phyloP scores from a whole-genome alignment of 2,113 vertebrate species.

The Prolemur simus region DNA sequence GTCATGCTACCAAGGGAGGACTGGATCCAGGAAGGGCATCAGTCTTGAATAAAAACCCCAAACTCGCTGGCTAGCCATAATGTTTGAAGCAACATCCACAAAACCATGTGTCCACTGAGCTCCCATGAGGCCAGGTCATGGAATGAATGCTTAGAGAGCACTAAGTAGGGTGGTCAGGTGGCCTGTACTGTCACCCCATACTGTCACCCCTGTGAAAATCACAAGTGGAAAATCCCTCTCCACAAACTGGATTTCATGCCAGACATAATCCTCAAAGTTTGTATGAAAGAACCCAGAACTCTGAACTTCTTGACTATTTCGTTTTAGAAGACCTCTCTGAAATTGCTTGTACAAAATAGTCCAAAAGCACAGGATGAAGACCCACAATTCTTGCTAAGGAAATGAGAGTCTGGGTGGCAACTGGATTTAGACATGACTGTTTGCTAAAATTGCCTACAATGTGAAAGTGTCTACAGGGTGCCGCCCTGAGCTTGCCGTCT shows the following conservation, averaged over 20 bases:
- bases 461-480: neutral
- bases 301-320: neutral
- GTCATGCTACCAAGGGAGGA: neutral
- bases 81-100: neutral
- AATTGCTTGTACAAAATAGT: neutral
- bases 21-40: neutral
- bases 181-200: neutral
- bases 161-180: neutral
- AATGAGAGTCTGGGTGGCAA: neutral
- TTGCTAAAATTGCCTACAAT: neutral
- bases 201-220: neutral
- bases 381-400: neutral
- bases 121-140: neutral
- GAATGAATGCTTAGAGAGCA: accelerated
- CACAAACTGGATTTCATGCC: neutral
- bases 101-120: neutral
- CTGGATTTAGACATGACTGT: neutral
- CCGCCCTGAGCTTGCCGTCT: neutral
- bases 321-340: conserved; percentile 8
- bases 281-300: neutral
- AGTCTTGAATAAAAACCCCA: neutral
- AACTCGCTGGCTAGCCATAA: neutral
- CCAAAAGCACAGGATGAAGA: neutral
- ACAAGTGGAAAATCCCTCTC: neutral
- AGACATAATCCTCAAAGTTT: neutral